Evolutionary conservation across 2,113 vertebrate genomes (phyloP), one percentile per base, ranked within the genome.

Genomic region (Muntiacus muntjak): DNA sequence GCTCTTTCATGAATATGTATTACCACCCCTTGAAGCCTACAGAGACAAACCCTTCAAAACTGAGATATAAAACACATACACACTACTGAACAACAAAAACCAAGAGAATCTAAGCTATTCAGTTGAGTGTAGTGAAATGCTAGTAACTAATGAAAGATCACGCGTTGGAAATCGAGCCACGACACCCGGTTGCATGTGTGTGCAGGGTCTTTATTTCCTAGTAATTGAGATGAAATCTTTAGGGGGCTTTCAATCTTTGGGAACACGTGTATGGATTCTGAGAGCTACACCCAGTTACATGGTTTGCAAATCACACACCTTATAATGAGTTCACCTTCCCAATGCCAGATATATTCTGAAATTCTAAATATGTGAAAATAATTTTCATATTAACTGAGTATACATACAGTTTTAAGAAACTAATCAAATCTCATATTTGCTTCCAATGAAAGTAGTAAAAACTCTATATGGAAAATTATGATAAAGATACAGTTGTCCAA

Each of bases 1-100:
- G 87, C 85, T 97, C 94, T 97, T 98, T 99, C 99, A 99, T 99
- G 99, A 99, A 99, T 99, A 99, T 99, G 99, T 97, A 99, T 99
- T 87, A 98, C 96, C 98, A 98, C 74, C 85, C 89, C 97, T 98
- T 89, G 60, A 85, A 1, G 26, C 98, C 98, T 98, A 92, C 97
- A 98, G 98, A 97, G 97, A 97, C 96, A 98, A 98, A 92, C 54
- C 89, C 89, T 98, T 98, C 98, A 98, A 95, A 98, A 98, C 13
- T 36, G 95, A 90, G 97, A 98, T 97, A 98, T 82, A 87, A 97
- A 82, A 91, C 40, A 95, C 60, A 88, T 82, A 60, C 94, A 96
- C 78, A 79, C 15, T 62, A 23, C 83, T 1, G 1, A 81, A 81
- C 92, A 87, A 98, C 97, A 92, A 92, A 89, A 84, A 26, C 76